phyloP scores from a whole-genome alignment of 2,797 vertebrate genomes.

The Galago senegalensis region DNA sequence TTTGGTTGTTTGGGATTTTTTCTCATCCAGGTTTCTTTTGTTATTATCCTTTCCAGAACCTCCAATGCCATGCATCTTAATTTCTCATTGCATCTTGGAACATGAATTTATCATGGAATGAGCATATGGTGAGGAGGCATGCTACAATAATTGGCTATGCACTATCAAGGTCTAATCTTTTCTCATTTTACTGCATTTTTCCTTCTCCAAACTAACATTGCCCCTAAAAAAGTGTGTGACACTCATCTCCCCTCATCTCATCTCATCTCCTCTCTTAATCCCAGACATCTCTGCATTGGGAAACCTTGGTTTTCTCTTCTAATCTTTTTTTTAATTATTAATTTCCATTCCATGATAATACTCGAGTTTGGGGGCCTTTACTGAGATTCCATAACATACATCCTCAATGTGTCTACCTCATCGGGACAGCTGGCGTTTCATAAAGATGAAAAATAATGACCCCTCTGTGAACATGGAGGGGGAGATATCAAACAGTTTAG shows the following conservation, averaged over 20 bases:
- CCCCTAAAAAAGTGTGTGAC: background rate
- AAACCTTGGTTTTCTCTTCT: slow-evolving; percentile 16
- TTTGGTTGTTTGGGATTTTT: slow-evolving; percentile 35
- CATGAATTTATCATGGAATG: slow-evolving; percentile 63
- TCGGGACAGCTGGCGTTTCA: background rate
- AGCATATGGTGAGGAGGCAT: slow-evolving; percentile 75
- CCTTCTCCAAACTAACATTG: background rate
- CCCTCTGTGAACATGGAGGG: background rate
- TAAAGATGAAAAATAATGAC: slow-evolving; percentile 17
- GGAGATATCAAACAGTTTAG: background rate
- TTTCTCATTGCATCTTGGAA: slow-evolving; percentile 71
- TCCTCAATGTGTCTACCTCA: background rate
- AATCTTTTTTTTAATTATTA: background rate
- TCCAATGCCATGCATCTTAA: slow-evolving; percentile 64
- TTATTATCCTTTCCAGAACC: slow-evolving; percentile 62
- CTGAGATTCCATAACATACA: background rate
- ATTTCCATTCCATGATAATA: slow-evolving; percentile 25
- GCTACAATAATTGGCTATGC: slow-evolving; percentile 50
- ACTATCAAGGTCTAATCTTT: slow-evolving; percentile 63
- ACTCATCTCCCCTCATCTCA: background rate
- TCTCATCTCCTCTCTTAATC: slow-evolving; percentile 37
- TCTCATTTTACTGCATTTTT: slow-evolving; percentile 63
- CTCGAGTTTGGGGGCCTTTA: slow-evolving; percentile 22
- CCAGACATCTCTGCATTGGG: background rate
- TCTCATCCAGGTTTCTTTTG: slow-evolving; percentile 31